Conservation (phyloP, 2,113 vertebrate species). For the Leucoraja erinaceus region DNA sequence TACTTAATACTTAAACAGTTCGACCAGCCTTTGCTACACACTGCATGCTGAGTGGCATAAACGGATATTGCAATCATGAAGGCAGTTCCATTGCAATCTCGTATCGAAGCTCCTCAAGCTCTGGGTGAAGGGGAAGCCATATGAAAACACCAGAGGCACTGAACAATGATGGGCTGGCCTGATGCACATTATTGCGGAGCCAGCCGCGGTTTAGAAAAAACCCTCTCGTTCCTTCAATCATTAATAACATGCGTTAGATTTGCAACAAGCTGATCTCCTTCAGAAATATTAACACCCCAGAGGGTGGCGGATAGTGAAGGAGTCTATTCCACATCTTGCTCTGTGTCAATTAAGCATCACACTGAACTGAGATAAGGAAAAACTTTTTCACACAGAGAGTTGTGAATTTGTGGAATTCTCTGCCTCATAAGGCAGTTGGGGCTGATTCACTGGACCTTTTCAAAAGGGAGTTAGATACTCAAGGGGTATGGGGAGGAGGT, state of each 20-base stretch:
- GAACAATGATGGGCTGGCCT: constrained; percentile 2
- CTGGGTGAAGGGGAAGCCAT: background rate
- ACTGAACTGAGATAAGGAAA: background rate
- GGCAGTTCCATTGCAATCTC: background rate
- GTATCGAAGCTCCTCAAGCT: background rate
- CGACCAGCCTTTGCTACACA: background rate
- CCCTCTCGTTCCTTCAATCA: constrained; percentile 12
- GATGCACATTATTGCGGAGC: background rate
- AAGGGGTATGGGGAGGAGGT: too few species aligned
- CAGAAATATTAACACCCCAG: background rate
- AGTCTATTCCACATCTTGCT: background rate
- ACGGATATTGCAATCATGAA: background rate
- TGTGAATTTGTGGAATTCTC: too few species aligned
- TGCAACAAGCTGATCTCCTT: background rate
- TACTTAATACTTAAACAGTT: constrained; percentile 16
- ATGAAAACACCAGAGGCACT: background rate
- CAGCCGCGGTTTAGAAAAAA: background rate
- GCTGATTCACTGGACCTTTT: too few species aligned
- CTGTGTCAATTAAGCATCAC: background rate
- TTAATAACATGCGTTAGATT: background rate
- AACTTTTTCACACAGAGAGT: too few species aligned
- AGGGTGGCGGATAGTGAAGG: background rate
- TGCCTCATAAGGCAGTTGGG: too few species aligned
- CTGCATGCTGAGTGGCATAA: background rate
- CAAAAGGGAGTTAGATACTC: too few species aligned